Base-by-base conservation (phyloP, 2,113 vertebrate genomes). In the Oncorhynchus tshawytscha region DNA sequence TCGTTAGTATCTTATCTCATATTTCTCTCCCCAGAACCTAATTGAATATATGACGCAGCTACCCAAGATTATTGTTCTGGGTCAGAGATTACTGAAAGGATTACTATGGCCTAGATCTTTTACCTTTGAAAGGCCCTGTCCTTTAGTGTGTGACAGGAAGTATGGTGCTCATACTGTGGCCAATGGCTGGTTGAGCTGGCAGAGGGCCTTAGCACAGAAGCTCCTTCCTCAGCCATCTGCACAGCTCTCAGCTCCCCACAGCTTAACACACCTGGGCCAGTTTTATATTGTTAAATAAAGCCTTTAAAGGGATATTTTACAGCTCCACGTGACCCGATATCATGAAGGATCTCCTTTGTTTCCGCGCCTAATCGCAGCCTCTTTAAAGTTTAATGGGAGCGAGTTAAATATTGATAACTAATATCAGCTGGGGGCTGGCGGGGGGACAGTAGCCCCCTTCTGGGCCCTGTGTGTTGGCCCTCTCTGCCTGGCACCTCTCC, bases 371-470 rank as follows among this genome's bases (percentile, higher is more conserved):
- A 89, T 90, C 79, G 9, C 78, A 86, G 78, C 81, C 89, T 83
- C 83, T 87, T 91, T 87, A 91, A 89, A 67, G 75, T 86, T 91
- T 91, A 88, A 91, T 85, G 62, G 71, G 67, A 74, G 64, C 59
- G 74, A 81, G 81, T 91, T 83, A 89, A 91, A 85, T 91, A 91
- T 90, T 27, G 84, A 91, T 90, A 90, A 93, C 82, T 91, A 85
- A 89, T 90, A 91, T 91, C 88, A 91, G 82, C 82, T 90, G 88
- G 84, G 84, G 73, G 73, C 57, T 67, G 79, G 70, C 78, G 49
- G 85, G 67, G 82, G 25, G 78, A 74, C 64, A 76, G 68, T 57
- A 80, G 78, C 84, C 82, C 78, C 83, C 72, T 74, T 76, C 79
- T 80, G 79, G 48, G 81, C 69, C 73, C 34, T 31, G 39, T 45